Conservation (phyloP, 2,113 vertebrate genomes). For the Numenius arquata region DNA sequence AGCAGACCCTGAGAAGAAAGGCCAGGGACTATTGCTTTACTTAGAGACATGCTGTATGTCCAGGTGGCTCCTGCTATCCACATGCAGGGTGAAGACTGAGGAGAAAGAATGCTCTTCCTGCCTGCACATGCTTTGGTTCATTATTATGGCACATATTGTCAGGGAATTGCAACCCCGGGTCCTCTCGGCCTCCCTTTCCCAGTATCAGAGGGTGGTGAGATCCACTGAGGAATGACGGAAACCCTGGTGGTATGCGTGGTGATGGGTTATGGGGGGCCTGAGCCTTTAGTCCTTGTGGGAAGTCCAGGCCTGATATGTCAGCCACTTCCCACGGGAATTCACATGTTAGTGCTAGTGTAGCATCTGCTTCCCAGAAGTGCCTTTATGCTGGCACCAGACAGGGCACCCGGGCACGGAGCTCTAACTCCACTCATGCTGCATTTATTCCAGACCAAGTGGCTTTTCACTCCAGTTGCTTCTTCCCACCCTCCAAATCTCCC, state of each 20-base stretch:
- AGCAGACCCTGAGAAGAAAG: neutral
- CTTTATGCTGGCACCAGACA: slow-evolving; percentile 23
- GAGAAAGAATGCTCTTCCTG: neutral
- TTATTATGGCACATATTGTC: neutral
- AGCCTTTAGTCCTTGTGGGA: neutral
- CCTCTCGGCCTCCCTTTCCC: neutral
- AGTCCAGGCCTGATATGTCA: neutral
- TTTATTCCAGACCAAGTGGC: neutral
- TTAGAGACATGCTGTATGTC: neutral
- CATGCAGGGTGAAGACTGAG: neutral
- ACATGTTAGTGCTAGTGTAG: neutral
- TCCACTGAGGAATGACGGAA: neutral
- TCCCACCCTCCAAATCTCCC: neutral
- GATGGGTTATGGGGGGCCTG: neutral
- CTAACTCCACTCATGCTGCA: neutral
- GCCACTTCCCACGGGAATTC: neutral
- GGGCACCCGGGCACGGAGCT: neutral
- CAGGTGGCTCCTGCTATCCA: neutral
- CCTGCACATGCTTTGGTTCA: accelerated
- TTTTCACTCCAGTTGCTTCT: slow-evolving; percentile 29
- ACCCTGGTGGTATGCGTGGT: accelerated
- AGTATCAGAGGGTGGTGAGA: neutral
- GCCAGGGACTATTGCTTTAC: neutral
- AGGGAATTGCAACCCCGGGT: neutral
- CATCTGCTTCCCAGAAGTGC: neutral